Percentiles rank a stretch among this genome's conserved stretches.
Evolutionary conservation across 2,888 invertebrate genomes (phyloP).

Genomic region (Clanis bilineata): DNA sequence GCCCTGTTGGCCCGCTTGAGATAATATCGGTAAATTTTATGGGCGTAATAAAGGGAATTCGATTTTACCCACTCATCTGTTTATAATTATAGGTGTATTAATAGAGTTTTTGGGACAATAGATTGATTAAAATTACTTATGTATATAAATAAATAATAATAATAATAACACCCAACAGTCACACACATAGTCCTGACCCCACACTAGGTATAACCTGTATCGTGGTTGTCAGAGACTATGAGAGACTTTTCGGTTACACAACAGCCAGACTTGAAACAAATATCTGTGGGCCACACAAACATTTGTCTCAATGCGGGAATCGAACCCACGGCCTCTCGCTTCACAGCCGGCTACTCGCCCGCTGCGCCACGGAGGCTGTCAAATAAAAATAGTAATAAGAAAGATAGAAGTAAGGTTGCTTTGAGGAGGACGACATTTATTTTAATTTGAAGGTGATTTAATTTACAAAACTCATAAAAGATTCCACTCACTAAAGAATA

Average conservation of each 20-base stretch:
- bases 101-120: neutral
- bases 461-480: conserved; percentile 68
- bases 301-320: too few relatives aligned
- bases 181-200: too few relatives aligned
- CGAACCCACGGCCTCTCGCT: too few relatives aligned
- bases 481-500: conserved; percentile 65
- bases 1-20: conserved; percentile 73
- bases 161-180: too few relatives aligned
- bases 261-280: too few relatives aligned
- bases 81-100: conserved; percentile 62
- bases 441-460: conserved; percentile 59
- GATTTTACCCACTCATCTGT: conserved; percentile 76
- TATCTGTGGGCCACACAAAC: too few relatives aligned
- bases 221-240: too few relatives aligned
- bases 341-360: too few relatives aligned
- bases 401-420: neutral
- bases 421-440: conserved; percentile 30
- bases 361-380: too few relatives aligned
- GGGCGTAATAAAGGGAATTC: conserved; percentile 77
- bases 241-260: too few relatives aligned
- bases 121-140: neutral
- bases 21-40: conserved; percentile 80
- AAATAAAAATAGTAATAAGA: neutral
- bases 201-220: too few relatives aligned
- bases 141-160: neutral